Conservation (phyloP, 1,140 invertebrate genomes). For the Scaptomyza hsui region DNA sequence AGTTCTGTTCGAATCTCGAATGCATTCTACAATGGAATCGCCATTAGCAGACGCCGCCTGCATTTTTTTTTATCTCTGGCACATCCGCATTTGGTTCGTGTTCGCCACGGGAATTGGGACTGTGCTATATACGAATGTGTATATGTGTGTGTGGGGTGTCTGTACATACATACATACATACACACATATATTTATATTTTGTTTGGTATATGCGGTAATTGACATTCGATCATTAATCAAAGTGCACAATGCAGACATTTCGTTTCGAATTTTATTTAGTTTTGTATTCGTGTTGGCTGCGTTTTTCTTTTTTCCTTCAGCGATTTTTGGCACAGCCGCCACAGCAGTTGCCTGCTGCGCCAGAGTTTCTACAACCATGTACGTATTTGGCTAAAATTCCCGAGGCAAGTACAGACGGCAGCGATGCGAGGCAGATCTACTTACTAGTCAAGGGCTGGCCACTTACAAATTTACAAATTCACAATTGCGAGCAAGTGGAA, state of each 20-base stretch:
- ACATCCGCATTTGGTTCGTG: constrained; percentile 29
- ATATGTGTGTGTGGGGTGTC: constrained; percentile 2
- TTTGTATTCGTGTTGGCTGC: constrained; percentile 47
- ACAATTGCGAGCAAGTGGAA: constrained; percentile 48
- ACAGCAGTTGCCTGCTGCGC: constrained; percentile 27
- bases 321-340: constrained; percentile 31
- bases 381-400: background rate
- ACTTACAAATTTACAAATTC: constrained; percentile 32
- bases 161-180: constrained; percentile 21
- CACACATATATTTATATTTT: background rate
- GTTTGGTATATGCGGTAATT: constrained; percentile 74
- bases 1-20: background rate
- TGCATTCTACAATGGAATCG: background rate
- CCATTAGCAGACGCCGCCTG: constrained; percentile 9
- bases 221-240: constrained; percentile 83
- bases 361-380: background rate
- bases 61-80: constrained; percentile 5
- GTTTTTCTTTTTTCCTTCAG: constrained; percentile 18
- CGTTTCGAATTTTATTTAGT: constrained; percentile 71
- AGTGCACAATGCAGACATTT: constrained; percentile 81
- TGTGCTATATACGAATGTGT: constrained; percentile 3
- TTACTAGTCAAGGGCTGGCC: constrained; percentile 10
- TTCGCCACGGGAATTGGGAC: constrained; percentile 18
- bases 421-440: constrained; percentile 2
- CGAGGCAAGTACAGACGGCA: background rate